These are phyloP conservation scores for Oreochromis tanganicae DNA, from an alignment of 2,113 vertebrate genomes.

Conservation along the genomic window DNA sequence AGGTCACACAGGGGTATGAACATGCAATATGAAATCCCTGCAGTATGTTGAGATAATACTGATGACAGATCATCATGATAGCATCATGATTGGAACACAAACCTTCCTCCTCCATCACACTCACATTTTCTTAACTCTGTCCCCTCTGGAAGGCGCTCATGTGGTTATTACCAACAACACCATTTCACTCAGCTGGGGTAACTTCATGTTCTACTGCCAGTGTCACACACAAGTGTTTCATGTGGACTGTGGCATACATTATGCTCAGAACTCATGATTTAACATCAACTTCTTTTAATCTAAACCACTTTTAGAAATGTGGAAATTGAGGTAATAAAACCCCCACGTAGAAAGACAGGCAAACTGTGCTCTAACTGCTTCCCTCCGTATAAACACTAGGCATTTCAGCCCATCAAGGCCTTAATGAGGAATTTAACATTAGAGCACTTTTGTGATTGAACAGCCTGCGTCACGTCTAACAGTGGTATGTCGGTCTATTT, in stretches of 20 bases:
- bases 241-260: not conserved
- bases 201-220: not conserved
- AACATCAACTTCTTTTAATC: not conserved
- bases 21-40: not conserved
- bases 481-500: not conserved
- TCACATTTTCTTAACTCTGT: not conserved
- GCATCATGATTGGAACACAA: not conserved
- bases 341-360: not conserved
- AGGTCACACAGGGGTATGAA: rapidly evolving
- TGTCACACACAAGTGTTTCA: not conserved
- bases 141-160: rapidly evolving
- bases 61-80: not conserved
- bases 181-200: not conserved
- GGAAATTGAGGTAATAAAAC: not conserved
- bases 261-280: not conserved
- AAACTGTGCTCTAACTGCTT: not conserved
- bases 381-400: not conserved
- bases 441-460: not conserved
- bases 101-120: not conserved
- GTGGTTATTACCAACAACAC: not conserved
- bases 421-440: not conserved
- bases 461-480: not conserved
- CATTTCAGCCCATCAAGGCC: not conserved
- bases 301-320: not conserved
- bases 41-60: not conserved